Evolutionary conservation across 2,113 vertebrate genomes (phyloP).

Genomic region (Neodon shergylaensis): DNA sequence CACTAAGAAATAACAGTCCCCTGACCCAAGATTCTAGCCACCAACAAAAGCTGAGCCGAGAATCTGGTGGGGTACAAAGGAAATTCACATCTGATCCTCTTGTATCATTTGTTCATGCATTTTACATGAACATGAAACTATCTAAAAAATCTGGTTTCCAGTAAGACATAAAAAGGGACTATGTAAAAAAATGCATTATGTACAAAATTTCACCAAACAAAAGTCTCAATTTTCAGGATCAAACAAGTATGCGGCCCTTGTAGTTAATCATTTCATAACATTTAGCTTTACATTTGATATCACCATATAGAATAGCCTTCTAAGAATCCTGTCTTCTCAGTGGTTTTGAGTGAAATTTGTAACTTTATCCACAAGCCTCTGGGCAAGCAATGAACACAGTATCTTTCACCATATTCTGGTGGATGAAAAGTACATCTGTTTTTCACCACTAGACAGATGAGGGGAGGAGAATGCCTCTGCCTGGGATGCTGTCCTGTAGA

Average conservation of each 20-base stretch:
- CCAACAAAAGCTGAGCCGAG: not conserved
- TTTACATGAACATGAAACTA: not conserved
- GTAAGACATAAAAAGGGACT: not conserved
- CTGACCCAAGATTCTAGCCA: not conserved
- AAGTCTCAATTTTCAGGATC: not conserved
- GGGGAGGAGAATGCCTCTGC: not conserved
- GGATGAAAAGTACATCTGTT: not conserved
- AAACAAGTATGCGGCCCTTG: not conserved
- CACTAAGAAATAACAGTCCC: not conserved
- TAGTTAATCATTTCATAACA: not conserved
- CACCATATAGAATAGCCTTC: not conserved
- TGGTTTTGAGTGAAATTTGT: not conserved
- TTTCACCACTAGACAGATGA: fast-evolving
- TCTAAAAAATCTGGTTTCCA: not conserved
- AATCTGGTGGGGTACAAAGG: not conserved
- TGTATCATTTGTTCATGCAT: not conserved
- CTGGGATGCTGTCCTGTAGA: not conserved
- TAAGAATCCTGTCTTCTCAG: not conserved
- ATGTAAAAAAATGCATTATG: not conserved
- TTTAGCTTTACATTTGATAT: not conserved
- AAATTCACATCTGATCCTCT: not conserved
- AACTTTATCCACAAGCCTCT: not conserved
- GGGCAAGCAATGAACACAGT: fast-evolving
- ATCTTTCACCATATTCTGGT: fast-evolving
- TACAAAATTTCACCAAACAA: slow-evolving; percentile 16